Conservation (phyloP, 2,113 vertebrate species). For the Phalacrocorax aristotelis region DNA sequence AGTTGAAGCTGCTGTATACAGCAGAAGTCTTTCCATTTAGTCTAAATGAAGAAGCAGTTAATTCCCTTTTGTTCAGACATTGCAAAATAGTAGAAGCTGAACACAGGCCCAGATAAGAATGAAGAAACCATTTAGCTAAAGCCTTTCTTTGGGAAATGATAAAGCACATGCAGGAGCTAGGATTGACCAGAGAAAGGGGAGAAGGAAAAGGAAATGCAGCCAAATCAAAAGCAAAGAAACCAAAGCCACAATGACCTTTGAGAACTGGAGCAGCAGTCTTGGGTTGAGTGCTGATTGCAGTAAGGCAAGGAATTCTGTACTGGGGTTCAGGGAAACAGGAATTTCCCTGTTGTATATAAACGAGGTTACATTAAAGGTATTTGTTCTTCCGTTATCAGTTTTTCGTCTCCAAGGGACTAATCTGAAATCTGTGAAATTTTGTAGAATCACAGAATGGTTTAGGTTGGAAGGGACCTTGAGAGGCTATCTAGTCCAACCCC, state of each 20-base stretch:
- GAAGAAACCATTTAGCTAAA: background rate
- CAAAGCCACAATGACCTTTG: background rate
- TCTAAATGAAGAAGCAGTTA: background rate
- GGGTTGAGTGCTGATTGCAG: background rate
- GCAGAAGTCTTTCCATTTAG: background rate
- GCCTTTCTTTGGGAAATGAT: background rate
- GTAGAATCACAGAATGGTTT: no score
- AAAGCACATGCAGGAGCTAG: background rate
- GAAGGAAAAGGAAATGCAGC: background rate
- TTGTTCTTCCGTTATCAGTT: background rate
- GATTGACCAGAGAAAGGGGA: background rate
- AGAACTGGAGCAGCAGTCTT: background rate
- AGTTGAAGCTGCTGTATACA: background rate
- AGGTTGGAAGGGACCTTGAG: no score
- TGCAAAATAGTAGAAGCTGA: background rate
- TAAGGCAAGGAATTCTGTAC: background rate
- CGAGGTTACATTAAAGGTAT: background rate
- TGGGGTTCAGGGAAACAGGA: background rate
- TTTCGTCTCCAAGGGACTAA: background rate
- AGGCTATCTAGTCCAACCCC: no score
- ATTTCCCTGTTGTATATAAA: background rate
- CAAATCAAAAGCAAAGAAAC: background rate
- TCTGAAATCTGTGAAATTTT: background rate
- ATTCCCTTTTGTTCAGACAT: background rate
- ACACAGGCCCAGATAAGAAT: rapidly evolving